phyloP scores from a whole-genome alignment of 2,797 vertebrate genomes.

The Hemibagrus guttatus region DNA sequence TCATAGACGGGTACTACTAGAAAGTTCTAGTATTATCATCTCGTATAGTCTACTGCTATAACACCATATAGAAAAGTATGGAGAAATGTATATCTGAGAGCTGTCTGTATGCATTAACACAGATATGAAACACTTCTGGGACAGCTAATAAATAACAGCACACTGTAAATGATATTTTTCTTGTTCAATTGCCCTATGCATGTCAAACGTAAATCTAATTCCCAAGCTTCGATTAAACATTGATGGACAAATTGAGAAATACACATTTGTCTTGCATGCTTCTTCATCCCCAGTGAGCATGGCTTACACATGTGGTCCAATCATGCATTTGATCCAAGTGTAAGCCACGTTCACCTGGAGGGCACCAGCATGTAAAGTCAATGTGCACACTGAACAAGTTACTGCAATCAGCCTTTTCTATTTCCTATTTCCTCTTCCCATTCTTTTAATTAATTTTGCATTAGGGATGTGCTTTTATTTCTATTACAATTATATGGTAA shows the following conservation, averaged over 20 bases:
- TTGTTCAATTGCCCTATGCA: conserved; percentile 3
- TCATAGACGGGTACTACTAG: conserved; percentile 1
- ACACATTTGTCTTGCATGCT: conserved; percentile 46
- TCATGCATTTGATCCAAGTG: conserved; percentile 47
- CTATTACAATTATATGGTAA: background rate
- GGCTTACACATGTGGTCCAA: conserved; percentile 42
- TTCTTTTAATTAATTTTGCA: background rate
- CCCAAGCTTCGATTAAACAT: background rate
- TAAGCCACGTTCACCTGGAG: conserved; percentile 37
- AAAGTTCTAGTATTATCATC: no score
- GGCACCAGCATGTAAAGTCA: conserved; percentile 48
- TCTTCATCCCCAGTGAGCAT: conserved; percentile 28
- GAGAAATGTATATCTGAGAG: background rate
- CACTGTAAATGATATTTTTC: background rate
- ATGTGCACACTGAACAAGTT: conserved; percentile 15
- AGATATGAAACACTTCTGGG: background rate
- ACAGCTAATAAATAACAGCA: background rate
- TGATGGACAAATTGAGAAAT: conserved; percentile 1
- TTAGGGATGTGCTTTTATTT: background rate
- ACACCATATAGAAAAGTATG: background rate
- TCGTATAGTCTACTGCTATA: background rate
- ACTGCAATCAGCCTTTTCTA: conserved; percentile 22
- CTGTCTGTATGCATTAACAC: background rate
- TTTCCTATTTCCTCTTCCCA: background rate
- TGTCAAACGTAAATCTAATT: background rate